Evolutionary conservation across 2,797 vertebrate genomes (phyloP), one percentile per base, ranked within the genome.

Genomic region (Pipistrellus kuhlii): DNA sequence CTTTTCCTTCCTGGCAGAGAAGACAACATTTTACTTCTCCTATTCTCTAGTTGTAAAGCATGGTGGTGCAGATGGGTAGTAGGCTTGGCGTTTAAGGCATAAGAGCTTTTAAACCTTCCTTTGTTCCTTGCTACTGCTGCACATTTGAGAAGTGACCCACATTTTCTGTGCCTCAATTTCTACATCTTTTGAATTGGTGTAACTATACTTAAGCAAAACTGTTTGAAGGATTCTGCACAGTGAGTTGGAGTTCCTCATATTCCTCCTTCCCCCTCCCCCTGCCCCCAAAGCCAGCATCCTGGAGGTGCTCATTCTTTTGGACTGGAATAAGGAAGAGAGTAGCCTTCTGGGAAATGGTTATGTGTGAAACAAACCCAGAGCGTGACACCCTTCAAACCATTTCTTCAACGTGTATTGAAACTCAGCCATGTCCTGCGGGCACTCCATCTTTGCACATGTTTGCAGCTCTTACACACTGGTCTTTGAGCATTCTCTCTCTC

Each of bases 101-200:
- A 76, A 68, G 68, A 69, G 46, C 71, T 68, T 44, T 35, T 53
- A 87, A 85, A 25, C 5, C 25, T 89, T 93, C 41, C 41, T 88
- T 76, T 72, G 3, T 20, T 87, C 53, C 27, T 96, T 87, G 44
- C 11, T 64, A 72, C 57, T 78, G 25, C 18, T 86, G 17, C 72
- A 18, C 44, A 62, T 80, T 94, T 91, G 77, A 35, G 38, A 73
- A 86, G 8, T 38, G 41, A 89, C 27, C 38, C 91, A 59, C 25
- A 85, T 91, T 90, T 90, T 62, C 17, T 75, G 27, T 90, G 27
- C 46, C 41, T 95, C 73, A 14, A 62, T 83, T n/a, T 92, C 53
- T 46, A 17, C 41, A 59, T 68, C 55, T 92, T 59, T 82, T 9
- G 21, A 85, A 23, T 75, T 53, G 51, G 35, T 84, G 3, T 41